Percentiles rank a stretch among this genome's conserved stretches.
These are phyloP conservation scores for Drosophila melanica DNA, from an alignment of 1,140 invertebrate genomes.

Conservation along the genomic window DNA sequence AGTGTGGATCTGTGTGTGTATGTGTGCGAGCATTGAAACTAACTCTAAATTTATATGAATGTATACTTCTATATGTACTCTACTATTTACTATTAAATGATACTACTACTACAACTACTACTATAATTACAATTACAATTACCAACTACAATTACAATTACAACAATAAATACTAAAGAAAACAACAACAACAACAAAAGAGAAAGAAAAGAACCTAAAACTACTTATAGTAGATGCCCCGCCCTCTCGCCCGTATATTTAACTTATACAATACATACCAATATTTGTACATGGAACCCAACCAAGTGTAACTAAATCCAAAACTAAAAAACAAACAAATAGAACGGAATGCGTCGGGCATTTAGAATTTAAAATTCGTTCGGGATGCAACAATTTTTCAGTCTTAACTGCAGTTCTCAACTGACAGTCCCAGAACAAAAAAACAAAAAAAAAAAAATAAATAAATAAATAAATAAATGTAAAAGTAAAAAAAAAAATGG, in stretches of 20 bases:
- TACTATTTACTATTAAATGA: slow-evolving; percentile 53
- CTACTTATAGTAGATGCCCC: slow-evolving; percentile 24
- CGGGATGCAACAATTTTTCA: slow-evolving; percentile 24
- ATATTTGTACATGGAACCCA: slow-evolving; percentile 73
- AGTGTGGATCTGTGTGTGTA: slow-evolving; percentile 18
- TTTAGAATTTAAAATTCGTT: slow-evolving; percentile 42
- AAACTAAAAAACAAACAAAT: slow-evolving; percentile 12
- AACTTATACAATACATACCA: slow-evolving; percentile 67
- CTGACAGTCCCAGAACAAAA: slow-evolving; percentile 21
- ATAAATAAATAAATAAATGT: slow-evolving; percentile 11
- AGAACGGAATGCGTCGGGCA: slow-evolving; percentile 19
- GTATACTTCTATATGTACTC: slow-evolving; percentile 69
- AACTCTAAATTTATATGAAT: slow-evolving; percentile 60
- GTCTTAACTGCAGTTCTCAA: slow-evolving; percentile 31
- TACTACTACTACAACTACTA: slow-evolving; percentile 60
- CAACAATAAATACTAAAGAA: slow-evolving; percentile 14
- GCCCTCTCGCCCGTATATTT: slow-evolving; percentile 27
- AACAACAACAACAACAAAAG: neutral
- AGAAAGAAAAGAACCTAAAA: slow-evolving; percentile 8
- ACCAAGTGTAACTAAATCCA: slow-evolving; percentile 41
- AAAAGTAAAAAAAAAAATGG: slow-evolving; percentile 3
- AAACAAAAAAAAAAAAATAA: neutral
- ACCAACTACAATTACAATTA: slow-evolving; percentile 48
- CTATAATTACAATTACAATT: slow-evolving; percentile 43
- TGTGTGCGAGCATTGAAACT: slow-evolving; percentile 21